These are phyloP conservation scores for Aselliscus stoliczkanus DNA, from an alignment of 2,797 vertebrate genomes.

Conservation along the genomic window DNA sequence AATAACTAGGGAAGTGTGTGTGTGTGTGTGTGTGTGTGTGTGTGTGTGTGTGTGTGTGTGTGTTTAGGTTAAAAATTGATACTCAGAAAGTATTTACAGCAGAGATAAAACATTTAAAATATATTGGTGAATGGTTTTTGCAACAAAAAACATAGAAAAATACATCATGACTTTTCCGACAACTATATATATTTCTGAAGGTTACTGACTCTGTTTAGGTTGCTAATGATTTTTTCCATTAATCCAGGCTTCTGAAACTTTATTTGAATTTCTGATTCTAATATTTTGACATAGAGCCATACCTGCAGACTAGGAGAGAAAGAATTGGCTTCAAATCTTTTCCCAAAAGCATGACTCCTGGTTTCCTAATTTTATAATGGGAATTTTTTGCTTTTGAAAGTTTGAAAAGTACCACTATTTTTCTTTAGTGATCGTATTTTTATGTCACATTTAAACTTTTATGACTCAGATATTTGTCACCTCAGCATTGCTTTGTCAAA, in stretches of 20 bases:
- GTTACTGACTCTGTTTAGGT: neutral
- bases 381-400: neutral
- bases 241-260: neutral
- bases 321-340: neutral
- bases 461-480: constrained; percentile 31
- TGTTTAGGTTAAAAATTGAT: neutral
- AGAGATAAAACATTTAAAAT: neutral
- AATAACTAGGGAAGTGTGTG: neutral
- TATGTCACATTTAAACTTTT: constrained; percentile 40
- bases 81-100: neutral
- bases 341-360: constrained; percentile 7
- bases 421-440: neutral
- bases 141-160: no score
- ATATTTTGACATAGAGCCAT: constrained; percentile 44
- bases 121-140: no score
- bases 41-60: neutral
- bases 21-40: neutral
- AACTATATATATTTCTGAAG: neutral
- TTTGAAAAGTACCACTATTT: constrained; percentile 48
- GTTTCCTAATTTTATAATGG: constrained; percentile 10
- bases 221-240: constrained; percentile 34
- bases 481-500: constrained; percentile 36
- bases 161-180: no score
- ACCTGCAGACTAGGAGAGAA: neutral
- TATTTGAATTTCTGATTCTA: constrained; percentile 45